phyloP scores from a whole-genome alignment of 1,140 invertebrate genomes.

The Cydia fagiglandana region DNA sequence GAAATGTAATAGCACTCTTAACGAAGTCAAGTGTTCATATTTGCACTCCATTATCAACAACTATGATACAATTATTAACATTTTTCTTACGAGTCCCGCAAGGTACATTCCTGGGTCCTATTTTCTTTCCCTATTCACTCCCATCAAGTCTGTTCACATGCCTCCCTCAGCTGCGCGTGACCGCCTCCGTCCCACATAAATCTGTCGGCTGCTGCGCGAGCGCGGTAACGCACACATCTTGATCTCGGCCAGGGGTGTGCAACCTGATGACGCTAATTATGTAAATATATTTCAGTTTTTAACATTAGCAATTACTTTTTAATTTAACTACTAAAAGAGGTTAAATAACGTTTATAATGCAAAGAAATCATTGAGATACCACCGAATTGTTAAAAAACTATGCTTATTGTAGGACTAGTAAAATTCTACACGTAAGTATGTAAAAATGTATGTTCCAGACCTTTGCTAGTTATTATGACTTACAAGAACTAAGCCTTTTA shows the following conservation, averaged over 20 bases:
- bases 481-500: no score
- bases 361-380: no score
- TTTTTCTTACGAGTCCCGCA: not conserved
- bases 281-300: slow-evolving; percentile 17
- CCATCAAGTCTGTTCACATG: slow-evolving; percentile 33
- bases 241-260: slow-evolving; percentile 45
- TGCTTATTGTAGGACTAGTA: no score
- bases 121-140: not conserved
- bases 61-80: no score
- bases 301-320: slow-evolving; percentile 15
- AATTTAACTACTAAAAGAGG: not conserved
- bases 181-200: slow-evolving; percentile 61
- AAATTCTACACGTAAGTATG: no score
- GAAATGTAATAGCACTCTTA: no score
- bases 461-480: no score
- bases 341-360: no score
- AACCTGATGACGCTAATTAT: slow-evolving; percentile 6
- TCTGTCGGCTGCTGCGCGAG: slow-evolving; percentile 60
- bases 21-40: no score
- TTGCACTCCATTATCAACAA: no score
- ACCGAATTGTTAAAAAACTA: no score
- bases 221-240: slow-evolving; percentile 69
- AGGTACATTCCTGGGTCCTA: not conserved
- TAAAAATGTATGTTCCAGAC: no score
- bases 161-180: slow-evolving; percentile 36